A percentile compares a stretch with the other conserved stretches of the same genome.
These are phyloP conservation scores for Tetragonula clypearis DNA, from an alignment of 1,140 invertebrate species.

Conservation along the genomic window DNA sequence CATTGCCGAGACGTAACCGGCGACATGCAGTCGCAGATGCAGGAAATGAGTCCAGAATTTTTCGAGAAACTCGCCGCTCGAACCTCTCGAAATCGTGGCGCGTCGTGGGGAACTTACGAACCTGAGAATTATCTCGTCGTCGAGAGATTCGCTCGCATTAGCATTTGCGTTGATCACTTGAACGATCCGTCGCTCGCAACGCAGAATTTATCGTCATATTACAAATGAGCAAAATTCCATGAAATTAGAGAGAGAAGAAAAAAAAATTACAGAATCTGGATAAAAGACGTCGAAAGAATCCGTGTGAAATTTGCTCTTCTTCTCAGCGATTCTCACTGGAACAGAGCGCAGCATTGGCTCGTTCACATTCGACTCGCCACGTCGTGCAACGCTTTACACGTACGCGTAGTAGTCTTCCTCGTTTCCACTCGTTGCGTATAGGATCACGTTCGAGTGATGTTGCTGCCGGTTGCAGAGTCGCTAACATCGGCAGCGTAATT, in stretches of 20 bases:
- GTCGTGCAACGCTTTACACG: background rate
- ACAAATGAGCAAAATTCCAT: no score
- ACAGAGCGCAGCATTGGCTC: constrained; percentile 8
- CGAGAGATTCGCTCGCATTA: no score
- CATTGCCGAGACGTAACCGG: background rate
- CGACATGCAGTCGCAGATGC: background rate
- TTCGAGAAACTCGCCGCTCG: background rate
- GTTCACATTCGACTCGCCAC: constrained; percentile 28
- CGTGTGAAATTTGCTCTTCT: background rate
- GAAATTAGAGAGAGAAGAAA: no score
- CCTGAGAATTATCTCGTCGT: no score
- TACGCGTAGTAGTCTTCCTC: background rate
- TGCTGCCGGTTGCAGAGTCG: background rate
- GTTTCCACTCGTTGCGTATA: background rate
- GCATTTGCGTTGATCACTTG: no score
- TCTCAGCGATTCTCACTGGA: background rate
- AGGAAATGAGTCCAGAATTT: background rate
- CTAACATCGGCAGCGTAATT: constrained; percentile 28
- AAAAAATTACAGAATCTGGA: no score
- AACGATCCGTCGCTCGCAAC: no score
- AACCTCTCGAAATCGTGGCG: no score
- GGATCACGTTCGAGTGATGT: background rate
- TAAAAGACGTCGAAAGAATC: no score
- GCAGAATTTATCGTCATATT: no score
- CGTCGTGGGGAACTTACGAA: no score